Base-by-base conservation (phyloP, 2,113 vertebrate species). In the Notarius lentiginosus region DNA sequence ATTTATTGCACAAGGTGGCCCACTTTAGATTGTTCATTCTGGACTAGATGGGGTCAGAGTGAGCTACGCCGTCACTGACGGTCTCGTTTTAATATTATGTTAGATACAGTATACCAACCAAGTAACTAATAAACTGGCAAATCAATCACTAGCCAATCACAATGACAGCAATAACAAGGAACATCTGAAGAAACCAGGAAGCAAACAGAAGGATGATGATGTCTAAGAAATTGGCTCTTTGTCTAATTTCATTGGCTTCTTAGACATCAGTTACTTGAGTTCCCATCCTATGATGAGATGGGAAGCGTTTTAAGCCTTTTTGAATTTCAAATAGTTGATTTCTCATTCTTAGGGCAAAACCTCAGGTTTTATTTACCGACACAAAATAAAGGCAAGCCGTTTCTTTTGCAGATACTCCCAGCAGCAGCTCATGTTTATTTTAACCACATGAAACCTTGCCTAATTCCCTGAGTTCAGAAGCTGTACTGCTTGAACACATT, bases 371-470 rank as follows among this genome's bases (percentile, higher is more conserved):
- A 73, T 87, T 89, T 81, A 58, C n/a, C 24, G 73, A 20, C 58
- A 12, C 24, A 73, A 84, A 84, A 63, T 77, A 49, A 84, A 80
- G 61, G 2, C 24, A 53, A 86, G 60, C 12, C 2, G 51, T 41
- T 77, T 79, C 56, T 81, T 89, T 84, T 49, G 65, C 63, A 30
- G 34, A 58, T 6, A n/a, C 55, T 27, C 14, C 41, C 75, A 84
- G 82, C 17, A 56, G 10, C 34, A 80, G 75, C 75, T 68, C 75
- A 84, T 86, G 84, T 86, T 84, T 86, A 89, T 86, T 86, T 56
- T 84, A 86, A 75, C 65, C 68, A 76, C 79, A 22, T 30, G 30
- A 58, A 89, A 83, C 79, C 86, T 85, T 85, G 58, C 49, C n/a
- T 84, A 63, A 76, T 80, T 49, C 30, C 68, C 24, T n/a, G 79